Conservation (phyloP, 2,888 invertebrate genomes). For the Folsomia candida region DNA sequence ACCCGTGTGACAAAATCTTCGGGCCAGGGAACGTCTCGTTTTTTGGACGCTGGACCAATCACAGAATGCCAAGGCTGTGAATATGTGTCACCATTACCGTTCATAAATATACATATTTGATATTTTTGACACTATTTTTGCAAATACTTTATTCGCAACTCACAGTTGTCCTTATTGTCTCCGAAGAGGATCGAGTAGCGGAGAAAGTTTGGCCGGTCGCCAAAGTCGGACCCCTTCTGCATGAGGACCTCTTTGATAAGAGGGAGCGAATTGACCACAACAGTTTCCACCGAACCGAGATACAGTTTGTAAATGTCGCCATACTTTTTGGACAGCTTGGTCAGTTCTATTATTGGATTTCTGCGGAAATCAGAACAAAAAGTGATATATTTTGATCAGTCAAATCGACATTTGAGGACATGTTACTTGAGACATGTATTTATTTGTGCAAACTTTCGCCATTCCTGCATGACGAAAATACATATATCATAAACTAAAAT, state of each 20-base stretch:
- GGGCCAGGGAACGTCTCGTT: constrained; percentile 71
- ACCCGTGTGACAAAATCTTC: constrained; percentile 65
- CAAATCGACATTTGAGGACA: not conserved
- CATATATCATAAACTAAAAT: too few species aligned
- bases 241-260: constrained; percentile 47
- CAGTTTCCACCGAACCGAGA: constrained; percentile 45
- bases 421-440: not conserved
- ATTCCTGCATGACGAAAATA: too few species aligned
- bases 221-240: constrained; percentile 70
- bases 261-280: constrained; percentile 47
- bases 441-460: too few species aligned
- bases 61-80: constrained; percentile 78
- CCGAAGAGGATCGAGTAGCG: constrained; percentile 79
- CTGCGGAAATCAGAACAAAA: constrained; percentile 38
- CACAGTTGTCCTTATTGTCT: constrained; percentile 81
- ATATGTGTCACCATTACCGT: too few species aligned
- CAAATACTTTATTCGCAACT: constrained; percentile 55
- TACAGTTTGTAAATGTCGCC: constrained; percentile 49
- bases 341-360: constrained; percentile 47
- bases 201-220: constrained; percentile 76
- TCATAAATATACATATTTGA: constrained; percentile 47
- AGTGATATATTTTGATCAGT: constrained; percentile 14
- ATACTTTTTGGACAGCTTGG: constrained; percentile 40
- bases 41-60: constrained; percentile 83
- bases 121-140: not conserved